These are phyloP conservation scores for Oncorhynchus kisutch DNA, from an alignment of 2,113 vertebrate species.

Conservation along the genomic window DNA sequence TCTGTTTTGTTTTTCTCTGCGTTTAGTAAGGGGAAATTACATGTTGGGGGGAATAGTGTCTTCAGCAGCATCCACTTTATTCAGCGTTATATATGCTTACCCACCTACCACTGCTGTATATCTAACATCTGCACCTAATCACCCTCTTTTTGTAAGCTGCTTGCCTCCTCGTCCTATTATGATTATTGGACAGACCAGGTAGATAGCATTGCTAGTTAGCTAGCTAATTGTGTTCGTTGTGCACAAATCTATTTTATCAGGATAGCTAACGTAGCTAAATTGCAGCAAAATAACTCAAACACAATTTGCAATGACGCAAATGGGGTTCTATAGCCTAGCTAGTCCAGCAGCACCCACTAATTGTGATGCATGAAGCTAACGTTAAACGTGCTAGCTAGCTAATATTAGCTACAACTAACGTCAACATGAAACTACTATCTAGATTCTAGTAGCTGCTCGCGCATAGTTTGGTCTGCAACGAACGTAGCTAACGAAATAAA, in stretches of 20 bases:
- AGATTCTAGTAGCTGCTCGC: not conserved
- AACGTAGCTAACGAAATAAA: not conserved
- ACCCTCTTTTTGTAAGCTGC: constrained; percentile 51
- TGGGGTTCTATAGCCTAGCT: not conserved
- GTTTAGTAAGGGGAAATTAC: constrained; percentile 39
- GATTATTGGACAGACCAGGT: not conserved
- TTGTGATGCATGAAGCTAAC: too few species aligned
- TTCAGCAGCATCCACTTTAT: constrained; percentile 34
- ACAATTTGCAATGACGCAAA: too few species aligned
- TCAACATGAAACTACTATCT: not conserved
- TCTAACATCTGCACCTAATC: constrained; percentile 72
- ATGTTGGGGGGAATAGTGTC: constrained; percentile 41
- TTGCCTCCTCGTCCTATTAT: constrained; percentile 30
- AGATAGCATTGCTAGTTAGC: constrained; percentile 40
- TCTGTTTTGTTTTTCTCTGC: constrained; percentile 22
- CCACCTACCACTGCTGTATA: constrained; percentile 27
- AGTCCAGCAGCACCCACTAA: not conserved
- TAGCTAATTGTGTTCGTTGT: not conserved
- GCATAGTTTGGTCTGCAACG: not conserved
- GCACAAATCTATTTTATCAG: not conserved
- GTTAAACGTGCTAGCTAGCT: not conserved
- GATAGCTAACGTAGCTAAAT: not conserved
- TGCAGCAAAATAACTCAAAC: too few species aligned
- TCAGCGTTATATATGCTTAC: constrained; percentile 47
- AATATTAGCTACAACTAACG: not conserved